Base-by-base conservation (phyloP, 1,140 invertebrate genomes). In the Diuraphis noxia region DNA sequence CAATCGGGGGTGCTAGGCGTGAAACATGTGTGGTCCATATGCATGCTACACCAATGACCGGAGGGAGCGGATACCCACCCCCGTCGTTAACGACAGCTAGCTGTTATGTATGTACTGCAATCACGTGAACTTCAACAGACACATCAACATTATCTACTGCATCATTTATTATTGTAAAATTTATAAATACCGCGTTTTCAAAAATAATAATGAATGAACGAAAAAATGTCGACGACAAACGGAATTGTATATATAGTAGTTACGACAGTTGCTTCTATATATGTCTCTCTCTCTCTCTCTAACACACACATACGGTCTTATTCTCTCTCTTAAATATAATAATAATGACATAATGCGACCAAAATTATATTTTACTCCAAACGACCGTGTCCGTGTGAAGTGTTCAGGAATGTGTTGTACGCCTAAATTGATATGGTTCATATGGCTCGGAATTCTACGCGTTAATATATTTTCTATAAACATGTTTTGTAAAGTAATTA, bases 331-430 rank as follows among this genome's bases (percentile, higher is more conserved):
- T 10, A 5, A n/a, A n/a, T n/a, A 72, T n/a, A 72, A 72, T 72
- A 72, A 72, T n/a, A 72, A n/a, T 72, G 30, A n/a, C 13, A 49
- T n/a, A 23, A 1, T 72, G 4, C 30, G 10, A 72, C 30, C 56
- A 72, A 72, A 72, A 72, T 72, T 72, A 72, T n/a, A 72, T 72
- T 72, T n/a, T 72, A 72, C 56, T 72, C n/a, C 30, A 72, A 72
- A 72, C n/a, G 30, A 72, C 56, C 30, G 56, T 72, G 13, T 72
- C 30, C n/a, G n/a, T 72, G n/a, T 72, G 56, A 72, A 72, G 13
- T 72, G 13, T 72, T 72, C 5, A 6, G 19, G 13, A 72, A 72
- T 72, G n/a, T 72, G n/a, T n/a, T n/a, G 56, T 72, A 63, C 30
- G 25, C 30, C n/a, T n/a, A 3, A 72, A n/a, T 72, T 72, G 13